A percentile compares a stretch with the other conserved stretches of the same genome.
Conservation (phyloP, 2,888 invertebrate species). For the Acrocyrtus sp. region DNA sequence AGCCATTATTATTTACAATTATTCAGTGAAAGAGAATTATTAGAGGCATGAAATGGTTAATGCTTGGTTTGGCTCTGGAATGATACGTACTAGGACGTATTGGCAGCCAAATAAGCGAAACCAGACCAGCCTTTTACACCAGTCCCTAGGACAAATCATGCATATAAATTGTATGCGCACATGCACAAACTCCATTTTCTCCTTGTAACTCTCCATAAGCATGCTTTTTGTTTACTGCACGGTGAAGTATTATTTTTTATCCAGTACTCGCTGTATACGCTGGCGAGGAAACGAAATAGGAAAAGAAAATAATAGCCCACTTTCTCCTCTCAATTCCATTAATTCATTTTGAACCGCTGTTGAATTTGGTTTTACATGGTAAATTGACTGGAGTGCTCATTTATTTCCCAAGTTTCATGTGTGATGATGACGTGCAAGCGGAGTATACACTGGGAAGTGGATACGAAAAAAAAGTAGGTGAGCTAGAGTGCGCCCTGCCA, state of each 20-base stretch:
- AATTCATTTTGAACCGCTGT: constrained; percentile 4
- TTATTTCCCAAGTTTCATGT: constrained; percentile 35
- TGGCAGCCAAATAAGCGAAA: neutral
- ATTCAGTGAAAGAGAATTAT: neutral
- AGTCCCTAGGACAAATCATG: neutral
- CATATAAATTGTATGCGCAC: neutral
- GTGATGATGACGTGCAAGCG: constrained; percentile 15
- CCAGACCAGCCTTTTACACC: no score
- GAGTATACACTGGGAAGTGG: neutral
- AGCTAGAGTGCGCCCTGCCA: no score
- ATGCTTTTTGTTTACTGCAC: no score
- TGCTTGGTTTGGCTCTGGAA: neutral
- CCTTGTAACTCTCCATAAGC: no score
- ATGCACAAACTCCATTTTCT: neutral
- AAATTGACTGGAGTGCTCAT: constrained; percentile 52
- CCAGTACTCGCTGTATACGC: neutral
- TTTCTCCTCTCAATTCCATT: constrained; percentile 11
- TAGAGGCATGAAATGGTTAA: neutral
- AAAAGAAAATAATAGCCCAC: neutral
- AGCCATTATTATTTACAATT: neutral
- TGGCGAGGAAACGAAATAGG: neutral
- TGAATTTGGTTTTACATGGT: constrained; percentile 44
- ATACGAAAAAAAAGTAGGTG: neutral
- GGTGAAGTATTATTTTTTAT: no score
- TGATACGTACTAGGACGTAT: neutral